Base-by-base conservation (phyloP, 2,888 invertebrate genomes). In the Andrena bicolor region DNA sequence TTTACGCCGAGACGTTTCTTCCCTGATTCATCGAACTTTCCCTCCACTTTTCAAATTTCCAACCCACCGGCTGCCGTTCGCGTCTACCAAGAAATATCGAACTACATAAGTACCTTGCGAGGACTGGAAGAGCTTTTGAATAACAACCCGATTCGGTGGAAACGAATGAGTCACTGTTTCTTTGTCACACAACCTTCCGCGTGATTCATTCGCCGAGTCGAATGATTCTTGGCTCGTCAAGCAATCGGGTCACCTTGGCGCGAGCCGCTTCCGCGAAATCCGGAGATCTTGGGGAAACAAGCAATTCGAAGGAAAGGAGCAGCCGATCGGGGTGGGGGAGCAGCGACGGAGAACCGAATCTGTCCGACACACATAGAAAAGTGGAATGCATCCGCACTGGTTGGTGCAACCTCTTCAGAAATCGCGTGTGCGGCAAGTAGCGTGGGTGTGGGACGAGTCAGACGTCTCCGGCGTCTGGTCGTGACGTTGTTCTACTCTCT, bases 341-440 rank as follows among this genome's bases (percentile, higher is more conserved):
- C 13, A 7, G n/a, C 53, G 53, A 13, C 7, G 5, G 56, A 10
- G 56, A 26, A 26, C 23, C 23, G 23, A 56, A 56, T 56, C 56
- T 56, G 56, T 26, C 23, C 56, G 23, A 23, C 51, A 56, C 56
- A 56, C 23, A 56, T 26, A 56, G 23, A 13, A 48, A 13, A 48
- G 32, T 13, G 65, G 53, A 56, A 73, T 60, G 75, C 66, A 78
- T 61, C 61, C 58, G 68, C 74, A 68, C 74, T 48, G 78, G 60
- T 80, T 83, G 79, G 69, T 79, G 82, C 83, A 84, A 69, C 63
- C 80, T 70, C 83, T 83, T 79, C 69, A 73, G 75, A 80, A 80
- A 83, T 83, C 80, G 85, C 84, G 84, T 82, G 79, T 83, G 82
- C 83, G 63, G 80, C 70, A 74, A 86, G 79, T 81, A 68, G 80